Percentiles rank a stretch among this genome's conserved stretches.
phyloP scores from a whole-genome alignment of 2,113 vertebrate genomes.

The Aythya baeri region DNA sequence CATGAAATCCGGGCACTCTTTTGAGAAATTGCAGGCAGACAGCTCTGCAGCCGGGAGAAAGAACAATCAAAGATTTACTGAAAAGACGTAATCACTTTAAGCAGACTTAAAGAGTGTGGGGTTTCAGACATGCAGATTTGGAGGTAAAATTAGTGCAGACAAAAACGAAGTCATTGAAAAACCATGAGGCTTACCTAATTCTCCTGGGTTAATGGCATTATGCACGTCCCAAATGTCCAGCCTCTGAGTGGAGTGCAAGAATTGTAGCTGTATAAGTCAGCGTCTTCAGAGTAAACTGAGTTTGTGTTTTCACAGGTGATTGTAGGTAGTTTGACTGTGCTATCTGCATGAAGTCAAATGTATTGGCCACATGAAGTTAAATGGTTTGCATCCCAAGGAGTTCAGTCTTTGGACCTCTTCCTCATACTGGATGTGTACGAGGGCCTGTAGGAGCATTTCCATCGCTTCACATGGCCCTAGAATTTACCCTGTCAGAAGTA shows the following conservation, averaged over 20 bases:
- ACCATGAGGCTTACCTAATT: slow-evolving; percentile 22
- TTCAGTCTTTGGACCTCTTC: neutral
- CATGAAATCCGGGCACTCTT: slow-evolving; percentile 53
- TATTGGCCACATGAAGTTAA: neutral
- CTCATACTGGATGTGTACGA: neutral
- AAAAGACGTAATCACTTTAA: slow-evolving; percentile 44
- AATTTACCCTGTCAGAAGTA: neutral
- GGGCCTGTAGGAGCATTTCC: neutral
- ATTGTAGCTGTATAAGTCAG: neutral
- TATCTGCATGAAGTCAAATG: neutral
- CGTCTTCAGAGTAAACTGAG: neutral
- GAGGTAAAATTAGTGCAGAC: slow-evolving; percentile 36
- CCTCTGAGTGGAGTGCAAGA: neutral
- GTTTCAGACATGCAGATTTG: slow-evolving; percentile 55
- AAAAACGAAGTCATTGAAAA: slow-evolving; percentile 58
- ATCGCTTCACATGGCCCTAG: neutral
- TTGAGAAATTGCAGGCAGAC: slow-evolving; percentile 57
- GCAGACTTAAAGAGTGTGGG: slow-evolving; percentile 43
- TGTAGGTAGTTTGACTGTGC: neutral
- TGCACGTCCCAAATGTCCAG: slow-evolving; percentile 24
- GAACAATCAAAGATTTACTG: slow-evolving; percentile 59
- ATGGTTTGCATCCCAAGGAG: neutral
- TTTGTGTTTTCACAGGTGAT: neutral
- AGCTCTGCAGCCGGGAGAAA: slow-evolving; percentile 49
- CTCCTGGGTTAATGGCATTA: slow-evolving; percentile 23